Conservation (phyloP, 2,113 vertebrate genomes). For the Ardeotis arabs region DNA sequence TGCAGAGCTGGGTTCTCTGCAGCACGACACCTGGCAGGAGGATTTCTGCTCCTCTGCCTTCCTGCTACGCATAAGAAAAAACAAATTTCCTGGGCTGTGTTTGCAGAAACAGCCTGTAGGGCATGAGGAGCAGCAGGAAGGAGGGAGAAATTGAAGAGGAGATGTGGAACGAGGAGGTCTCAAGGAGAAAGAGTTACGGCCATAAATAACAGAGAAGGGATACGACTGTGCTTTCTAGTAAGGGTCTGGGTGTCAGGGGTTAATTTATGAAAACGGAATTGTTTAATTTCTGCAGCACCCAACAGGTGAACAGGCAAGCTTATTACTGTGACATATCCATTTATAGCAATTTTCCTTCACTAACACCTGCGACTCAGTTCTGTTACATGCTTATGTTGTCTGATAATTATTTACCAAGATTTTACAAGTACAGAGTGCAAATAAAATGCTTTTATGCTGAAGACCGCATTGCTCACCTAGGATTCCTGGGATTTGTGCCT, state of each 20-base stretch:
- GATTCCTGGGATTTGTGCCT: not conserved
- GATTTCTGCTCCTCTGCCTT: not conserved
- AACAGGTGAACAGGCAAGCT: conserved; percentile 9
- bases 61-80: accelerated
- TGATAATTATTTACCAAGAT: conserved; percentile 50
- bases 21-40: not conserved
- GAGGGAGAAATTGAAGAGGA: not conserved
- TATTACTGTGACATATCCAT: conserved; percentile 39
- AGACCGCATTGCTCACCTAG: not conserved
- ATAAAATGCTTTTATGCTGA: not conserved
- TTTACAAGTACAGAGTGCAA: conserved; percentile 19
- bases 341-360: conserved; percentile 31
- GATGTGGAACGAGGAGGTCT: not conserved
- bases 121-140: not conserved
- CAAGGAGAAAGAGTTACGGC: not conserved
- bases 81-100: not conserved
- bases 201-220: not conserved
- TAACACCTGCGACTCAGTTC: conserved; percentile 42
- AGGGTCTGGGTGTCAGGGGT: not conserved
- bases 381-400: conserved; percentile 26
- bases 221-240: not conserved
- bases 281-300: not conserved
- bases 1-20: not conserved
- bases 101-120: not conserved
- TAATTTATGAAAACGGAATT: not conserved